Evolutionary conservation across 1,140 invertebrate species (phyloP), one percentile per base, ranked within the genome.

Genomic region (Microplitis demolitor): DNA sequence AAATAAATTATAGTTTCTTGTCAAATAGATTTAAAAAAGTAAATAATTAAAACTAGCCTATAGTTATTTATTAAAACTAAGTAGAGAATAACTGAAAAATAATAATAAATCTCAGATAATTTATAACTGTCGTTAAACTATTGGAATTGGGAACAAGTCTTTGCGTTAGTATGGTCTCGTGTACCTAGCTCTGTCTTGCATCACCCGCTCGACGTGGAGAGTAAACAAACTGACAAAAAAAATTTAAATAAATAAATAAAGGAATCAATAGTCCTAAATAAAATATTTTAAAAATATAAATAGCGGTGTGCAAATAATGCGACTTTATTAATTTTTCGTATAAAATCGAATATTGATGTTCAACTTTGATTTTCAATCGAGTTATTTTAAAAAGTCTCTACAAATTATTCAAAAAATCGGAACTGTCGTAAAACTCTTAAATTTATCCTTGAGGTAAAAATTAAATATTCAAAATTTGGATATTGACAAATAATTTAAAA

Each of bases 141-240:
- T 80, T 86, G 81, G 80, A 85, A 87, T 86, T 84, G 85, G 85
- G 86, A 87, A 84, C 86, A 87, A 87, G 80, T 74, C 69, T 76
- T 67, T 72, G 70, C 66, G 66, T 69, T 70, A 71, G 60, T 62
- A 50, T 53, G 71, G 68, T 56, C 39, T 45, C 39, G 39, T 54
- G 69, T 58, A 58, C 63, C 54, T 67, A 71, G 63, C n/a, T n/a
- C 62, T 71, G 66, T 75, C 69, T 60, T 72, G 66, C 50, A 56
- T 72, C 33, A 61, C 62, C 14, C 63, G 53, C 71, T 67, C 53
- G 60, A 58, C 63, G 54, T 67, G 63, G 69, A 70, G 63, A 56
- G 37, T 45, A 68, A 66, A 67, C 60, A 45, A 63, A 39, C 6
- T 34, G 58, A 37, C 56, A 60, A 31, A 72, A 24, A 24, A 24